Percentiles rank a stretch among this genome's conserved stretches.
Evolutionary conservation across 1,140 invertebrate species (phyloP).

Genomic region (Micrasema minimum): DNA sequence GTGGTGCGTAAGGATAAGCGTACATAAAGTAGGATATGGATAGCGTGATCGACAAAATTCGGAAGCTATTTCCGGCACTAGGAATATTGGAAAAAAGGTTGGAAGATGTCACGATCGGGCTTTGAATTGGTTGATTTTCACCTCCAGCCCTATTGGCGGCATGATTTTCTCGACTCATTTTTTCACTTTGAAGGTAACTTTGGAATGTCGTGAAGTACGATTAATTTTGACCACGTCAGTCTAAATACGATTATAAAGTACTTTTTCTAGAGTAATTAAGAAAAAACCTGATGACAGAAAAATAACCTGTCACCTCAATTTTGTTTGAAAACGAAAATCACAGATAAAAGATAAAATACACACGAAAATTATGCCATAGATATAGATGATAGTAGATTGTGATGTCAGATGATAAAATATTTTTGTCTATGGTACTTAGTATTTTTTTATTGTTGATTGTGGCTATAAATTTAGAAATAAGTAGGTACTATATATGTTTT

Average conservation of each 20-base stretch:
- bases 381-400: too few species aligned
- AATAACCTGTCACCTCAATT: constrained; percentile 7
- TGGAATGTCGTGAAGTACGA: constrained; percentile 13
- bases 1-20: too few species aligned
- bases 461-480: too few species aligned
- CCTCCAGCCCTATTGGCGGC: constrained; percentile 33
- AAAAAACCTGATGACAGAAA: not conserved
- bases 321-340: not conserved
- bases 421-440: too few species aligned
- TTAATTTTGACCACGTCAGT: too few species aligned
- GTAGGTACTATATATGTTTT: too few species aligned
- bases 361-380: too few species aligned
- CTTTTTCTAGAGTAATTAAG: too few species aligned
- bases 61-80: not conserved
- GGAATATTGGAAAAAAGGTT: not conserved
- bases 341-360: too few species aligned
- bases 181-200: not conserved
- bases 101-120: constrained; percentile 35
- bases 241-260: too few species aligned
- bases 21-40: constrained; percentile 2
- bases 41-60: constrained; percentile 2
- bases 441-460: too few species aligned
- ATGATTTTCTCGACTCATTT: constrained; percentile 33
- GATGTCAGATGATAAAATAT: too few species aligned
- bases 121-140: constrained; percentile 39